Evolutionary conservation across 2,797 vertebrate genomes (phyloP).

Genomic region (Oophaga sylvatica): DNA sequence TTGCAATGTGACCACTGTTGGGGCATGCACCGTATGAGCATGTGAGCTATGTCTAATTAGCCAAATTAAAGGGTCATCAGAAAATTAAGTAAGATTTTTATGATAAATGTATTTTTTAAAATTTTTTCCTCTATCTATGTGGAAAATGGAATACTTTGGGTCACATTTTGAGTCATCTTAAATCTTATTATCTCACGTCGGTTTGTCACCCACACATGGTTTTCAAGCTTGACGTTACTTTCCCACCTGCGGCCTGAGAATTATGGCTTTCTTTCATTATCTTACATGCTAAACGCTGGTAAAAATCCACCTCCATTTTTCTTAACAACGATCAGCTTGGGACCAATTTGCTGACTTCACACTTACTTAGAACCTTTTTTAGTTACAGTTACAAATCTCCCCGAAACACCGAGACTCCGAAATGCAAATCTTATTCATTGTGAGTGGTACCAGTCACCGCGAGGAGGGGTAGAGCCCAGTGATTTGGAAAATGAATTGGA

Average conservation of each 20-base stretch:
- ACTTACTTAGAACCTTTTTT: conserved; percentile 14
- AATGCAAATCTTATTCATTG: conserved; percentile 38
- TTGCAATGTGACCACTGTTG: too few species aligned
- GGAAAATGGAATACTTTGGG: too few species aligned
- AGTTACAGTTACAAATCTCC: conserved; percentile 13
- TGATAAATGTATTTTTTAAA: too few species aligned
- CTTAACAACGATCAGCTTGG: conserved; percentile 14
- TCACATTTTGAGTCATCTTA: neutral
- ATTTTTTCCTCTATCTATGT: too few species aligned
- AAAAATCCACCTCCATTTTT: conserved; percentile 25
- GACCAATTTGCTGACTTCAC: conserved; percentile 22
- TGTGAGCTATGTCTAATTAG: too few species aligned
- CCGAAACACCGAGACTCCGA: neutral
- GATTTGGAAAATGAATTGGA: conserved; percentile 44
- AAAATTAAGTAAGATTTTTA: too few species aligned
- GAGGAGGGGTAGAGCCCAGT: conserved; percentile 25
- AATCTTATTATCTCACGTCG: neutral
- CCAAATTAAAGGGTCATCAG: too few species aligned
- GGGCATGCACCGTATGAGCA: too few species aligned
- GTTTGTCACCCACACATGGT: neutral
- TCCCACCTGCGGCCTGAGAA: conserved; percentile 16
- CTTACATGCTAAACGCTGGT: conserved; percentile 8
- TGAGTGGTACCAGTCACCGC: neutral
- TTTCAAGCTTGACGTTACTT: conserved; percentile 2
- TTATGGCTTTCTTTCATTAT: conserved; percentile 13